phyloP scores from a whole-genome alignment of 2,888 invertebrate species.

The Idaea aversata region DNA sequence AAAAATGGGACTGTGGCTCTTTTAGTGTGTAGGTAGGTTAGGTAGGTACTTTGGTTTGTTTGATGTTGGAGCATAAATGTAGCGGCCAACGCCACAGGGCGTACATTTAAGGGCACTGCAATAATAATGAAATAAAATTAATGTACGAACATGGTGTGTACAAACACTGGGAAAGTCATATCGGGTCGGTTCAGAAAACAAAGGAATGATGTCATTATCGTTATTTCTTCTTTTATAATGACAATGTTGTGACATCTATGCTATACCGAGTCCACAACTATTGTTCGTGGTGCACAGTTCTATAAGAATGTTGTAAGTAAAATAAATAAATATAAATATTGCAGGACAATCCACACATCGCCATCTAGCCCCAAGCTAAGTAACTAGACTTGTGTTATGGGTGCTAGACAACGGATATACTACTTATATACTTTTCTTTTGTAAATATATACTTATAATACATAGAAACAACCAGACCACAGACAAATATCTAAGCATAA shows the following conservation, averaged over 20 bases:
- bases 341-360: too few relatives aligned
- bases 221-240: background rate
- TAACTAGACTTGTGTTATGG: too few relatives aligned
- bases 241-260: constrained; percentile 4
- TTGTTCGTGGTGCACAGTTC: background rate
- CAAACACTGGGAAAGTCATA: constrained; percentile 1
- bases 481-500: too few relatives aligned
- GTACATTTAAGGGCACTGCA: constrained; percentile 4
- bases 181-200: constrained; percentile 4
- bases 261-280: background rate
- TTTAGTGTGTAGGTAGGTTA: constrained; percentile 10
- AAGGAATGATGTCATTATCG: constrained; percentile 12
- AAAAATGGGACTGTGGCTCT: constrained; percentile 34
- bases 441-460: too few relatives aligned
- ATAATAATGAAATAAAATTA: constrained; percentile 1
- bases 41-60: constrained; percentile 9
- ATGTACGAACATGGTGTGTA: background rate
- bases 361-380: too few relatives aligned
- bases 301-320: background rate
- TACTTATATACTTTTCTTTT: too few relatives aligned
- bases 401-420: too few relatives aligned
- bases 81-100: constrained; percentile 9
- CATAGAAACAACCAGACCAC: too few relatives aligned
- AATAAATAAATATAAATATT: too few relatives aligned
- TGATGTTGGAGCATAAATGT: constrained; percentile 16